phyloP scores from a whole-genome alignment of 2,888 invertebrate genomes.

The Tipula helvola region DNA sequence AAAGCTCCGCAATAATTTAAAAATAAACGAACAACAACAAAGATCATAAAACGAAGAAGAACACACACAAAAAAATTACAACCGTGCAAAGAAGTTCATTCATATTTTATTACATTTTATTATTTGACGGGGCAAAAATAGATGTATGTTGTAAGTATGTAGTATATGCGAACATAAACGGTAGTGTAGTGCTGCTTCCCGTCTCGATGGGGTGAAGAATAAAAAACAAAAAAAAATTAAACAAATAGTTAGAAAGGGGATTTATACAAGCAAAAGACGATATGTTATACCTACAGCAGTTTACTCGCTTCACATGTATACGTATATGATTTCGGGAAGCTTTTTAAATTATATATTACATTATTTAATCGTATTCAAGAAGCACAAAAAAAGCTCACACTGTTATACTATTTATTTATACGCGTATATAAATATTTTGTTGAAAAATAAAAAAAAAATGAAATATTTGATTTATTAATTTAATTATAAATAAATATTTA shows the following conservation, averaged over 20 bases:
- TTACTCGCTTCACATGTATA: not conserved
- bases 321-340: not conserved
- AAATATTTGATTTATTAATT: not conserved
- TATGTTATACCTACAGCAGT: not conserved
- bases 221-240: not conserved
- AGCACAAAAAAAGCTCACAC: not conserved
- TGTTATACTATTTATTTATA: not conserved
- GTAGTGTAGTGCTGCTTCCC: not conserved
- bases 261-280: not conserved
- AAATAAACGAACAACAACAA: not conserved
- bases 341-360: not conserved
- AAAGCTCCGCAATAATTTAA: not conserved
- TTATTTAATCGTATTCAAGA: not conserved
- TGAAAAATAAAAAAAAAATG: not conserved
- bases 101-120: not conserved
- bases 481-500: not conserved
- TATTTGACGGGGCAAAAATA: not conserved
- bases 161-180: not conserved
- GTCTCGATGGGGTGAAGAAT: slow-evolving; percentile 4
- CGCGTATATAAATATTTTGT: not conserved
- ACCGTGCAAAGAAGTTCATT: not conserved
- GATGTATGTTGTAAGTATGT: not conserved
- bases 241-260: not conserved
- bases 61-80: not conserved
- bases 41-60: not conserved